Percentiles rank a stretch among this genome's conserved stretches.
Conservation (phyloP, 2,888 invertebrate species). For the Trachelus troglodyta region DNA sequence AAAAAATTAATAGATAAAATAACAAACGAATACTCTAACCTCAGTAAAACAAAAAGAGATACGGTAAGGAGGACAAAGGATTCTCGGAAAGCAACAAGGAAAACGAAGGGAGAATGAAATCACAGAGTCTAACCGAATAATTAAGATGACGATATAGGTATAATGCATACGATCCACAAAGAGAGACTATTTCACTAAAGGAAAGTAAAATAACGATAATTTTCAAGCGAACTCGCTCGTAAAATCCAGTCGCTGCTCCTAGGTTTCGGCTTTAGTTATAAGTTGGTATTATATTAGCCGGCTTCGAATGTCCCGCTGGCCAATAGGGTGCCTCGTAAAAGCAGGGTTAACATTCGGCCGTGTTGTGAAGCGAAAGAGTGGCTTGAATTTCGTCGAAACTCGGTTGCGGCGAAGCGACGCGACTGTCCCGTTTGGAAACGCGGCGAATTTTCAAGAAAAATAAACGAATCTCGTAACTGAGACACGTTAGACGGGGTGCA, state of each 20-base stretch:
- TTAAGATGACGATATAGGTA: background rate
- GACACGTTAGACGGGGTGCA: too few relatives aligned
- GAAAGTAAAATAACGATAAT: slow-evolving; percentile 63
- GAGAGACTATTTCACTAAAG: slow-evolving; percentile 56
- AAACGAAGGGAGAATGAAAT: background rate
- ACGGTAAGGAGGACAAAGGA: background rate
- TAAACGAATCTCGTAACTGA: too few relatives aligned
- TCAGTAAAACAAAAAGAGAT: background rate
- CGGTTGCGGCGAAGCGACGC: background rate
- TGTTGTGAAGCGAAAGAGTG: slow-evolving; percentile 64
- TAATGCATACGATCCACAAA: slow-evolving; percentile 18
- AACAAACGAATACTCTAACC: background rate
- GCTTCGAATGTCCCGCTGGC: slow-evolving; percentile 54
- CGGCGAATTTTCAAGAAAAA: background rate
- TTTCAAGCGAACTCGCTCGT: slow-evolving; percentile 62
- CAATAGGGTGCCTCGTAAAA: slow-evolving; percentile 63
- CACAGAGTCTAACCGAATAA: background rate
- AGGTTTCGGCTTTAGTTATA: slow-evolving; percentile 65
- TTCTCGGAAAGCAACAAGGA: background rate
- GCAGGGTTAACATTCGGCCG: slow-evolving; percentile 63
- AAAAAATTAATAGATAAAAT: too few relatives aligned
- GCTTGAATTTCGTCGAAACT: slow-evolving; percentile 57
- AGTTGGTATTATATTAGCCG: slow-evolving; percentile 66
- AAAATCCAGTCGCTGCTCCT: slow-evolving; percentile 56
- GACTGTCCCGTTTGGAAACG: background rate